These are phyloP conservation scores for Palloptera scutellata DNA, from an alignment of 2,888 invertebrate genomes.

Conservation along the genomic window DNA sequence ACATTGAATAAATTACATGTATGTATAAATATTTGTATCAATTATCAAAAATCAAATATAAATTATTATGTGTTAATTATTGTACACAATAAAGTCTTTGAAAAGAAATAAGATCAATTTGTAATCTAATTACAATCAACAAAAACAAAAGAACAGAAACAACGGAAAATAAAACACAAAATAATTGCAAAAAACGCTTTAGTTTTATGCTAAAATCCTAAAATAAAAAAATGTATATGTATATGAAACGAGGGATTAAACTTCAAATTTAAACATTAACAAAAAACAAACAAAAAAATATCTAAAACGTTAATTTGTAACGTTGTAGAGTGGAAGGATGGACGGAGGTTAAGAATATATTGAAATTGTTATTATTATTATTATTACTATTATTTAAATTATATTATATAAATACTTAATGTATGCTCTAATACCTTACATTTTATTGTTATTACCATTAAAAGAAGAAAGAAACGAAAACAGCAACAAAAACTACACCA, in stretches of 20 bases:
- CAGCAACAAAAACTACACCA: background rate
- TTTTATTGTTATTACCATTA: conserved; percentile 30
- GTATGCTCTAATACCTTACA: conserved; percentile 30
- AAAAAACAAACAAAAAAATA: conserved; percentile 23
- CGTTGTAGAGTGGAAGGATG: too few species aligned
- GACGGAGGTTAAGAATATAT: conserved; percentile 19
- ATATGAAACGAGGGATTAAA: too few species aligned
- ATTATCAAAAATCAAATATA: conserved; percentile 44
- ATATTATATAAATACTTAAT: conserved; percentile 28
- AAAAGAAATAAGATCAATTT: conserved; percentile 43
- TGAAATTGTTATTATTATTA: conserved; percentile 32
- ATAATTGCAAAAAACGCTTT: conserved; percentile 19
- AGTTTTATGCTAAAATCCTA: conserved; percentile 25
- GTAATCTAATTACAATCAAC: conserved; percentile 53
- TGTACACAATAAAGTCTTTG: conserved; percentile 46
- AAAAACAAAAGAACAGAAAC: conserved; percentile 24
- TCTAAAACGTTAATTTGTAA: too few species aligned
- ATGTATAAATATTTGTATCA: conserved; percentile 30
- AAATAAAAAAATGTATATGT: conserved; percentile 5
- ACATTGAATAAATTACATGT: conserved; percentile 47
- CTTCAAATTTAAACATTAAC: background rate
- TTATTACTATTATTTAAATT: conserved; percentile 22
- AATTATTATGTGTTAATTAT: conserved; percentile 51
- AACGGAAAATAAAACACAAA: conserved; percentile 1
- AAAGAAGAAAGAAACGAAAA: too few species aligned